These are phyloP conservation scores for Cenopis cana DNA, from an alignment of 2,888 invertebrate genomes.

Conservation along the genomic window DNA sequence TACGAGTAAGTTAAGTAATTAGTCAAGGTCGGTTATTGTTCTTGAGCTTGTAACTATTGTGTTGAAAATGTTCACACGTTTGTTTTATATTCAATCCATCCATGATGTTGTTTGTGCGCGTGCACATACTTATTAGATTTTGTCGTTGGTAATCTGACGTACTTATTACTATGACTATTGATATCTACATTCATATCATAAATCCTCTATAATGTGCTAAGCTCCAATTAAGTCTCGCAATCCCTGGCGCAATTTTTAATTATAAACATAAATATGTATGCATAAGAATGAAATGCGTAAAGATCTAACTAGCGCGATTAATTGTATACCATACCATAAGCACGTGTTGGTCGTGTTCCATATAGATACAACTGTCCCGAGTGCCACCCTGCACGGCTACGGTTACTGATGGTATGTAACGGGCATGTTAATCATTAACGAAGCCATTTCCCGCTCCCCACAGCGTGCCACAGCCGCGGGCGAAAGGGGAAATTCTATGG, in stretches of 20 bases:
- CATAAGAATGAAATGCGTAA: too few species aligned
- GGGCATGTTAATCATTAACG: slow-evolving; percentile 41
- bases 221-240: too few species aligned
- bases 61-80: slow-evolving; percentile 20
- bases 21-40: slow-evolving; percentile 13
- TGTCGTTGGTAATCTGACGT: too few species aligned
- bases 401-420: slow-evolving; percentile 21
- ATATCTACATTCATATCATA: too few species aligned
- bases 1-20: background rate
- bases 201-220: too few species aligned
- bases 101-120: background rate
- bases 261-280: too few species aligned
- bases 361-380: slow-evolving; percentile 6
- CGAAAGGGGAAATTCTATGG: slow-evolving; percentile 21
- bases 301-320: slow-evolving; percentile 3
- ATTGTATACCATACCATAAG: background rate
- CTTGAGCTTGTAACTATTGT: slow-evolving; percentile 13
- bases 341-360: slow-evolving; percentile 14
- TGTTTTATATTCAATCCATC: slow-evolving; percentile 5
- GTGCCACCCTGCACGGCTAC: slow-evolving; percentile 1
- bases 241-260: too few species aligned
- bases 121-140: background rate
- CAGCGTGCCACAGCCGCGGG: slow-evolving; percentile 28
- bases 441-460: slow-evolving; percentile 32
- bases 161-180: too few species aligned